Conservation (phyloP, 2,797 vertebrate species). For the Eulemur albifrons region DNA sequence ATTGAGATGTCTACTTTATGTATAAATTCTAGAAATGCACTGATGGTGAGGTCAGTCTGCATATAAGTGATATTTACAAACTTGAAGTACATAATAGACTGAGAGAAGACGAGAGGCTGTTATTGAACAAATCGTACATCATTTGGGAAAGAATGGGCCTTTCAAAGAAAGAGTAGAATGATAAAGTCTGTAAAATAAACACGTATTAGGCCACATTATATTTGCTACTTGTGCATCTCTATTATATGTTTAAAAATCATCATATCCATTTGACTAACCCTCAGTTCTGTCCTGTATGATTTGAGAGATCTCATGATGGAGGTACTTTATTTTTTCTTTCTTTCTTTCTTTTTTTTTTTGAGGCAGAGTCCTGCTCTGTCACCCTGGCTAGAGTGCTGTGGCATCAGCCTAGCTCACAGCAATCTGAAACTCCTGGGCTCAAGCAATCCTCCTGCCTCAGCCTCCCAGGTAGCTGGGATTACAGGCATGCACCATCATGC, state of each 20-base stretch:
- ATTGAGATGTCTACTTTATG: background rate
- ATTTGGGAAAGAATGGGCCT: background rate
- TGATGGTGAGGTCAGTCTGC: background rate
- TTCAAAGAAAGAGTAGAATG: background rate
- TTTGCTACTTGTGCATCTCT: background rate
- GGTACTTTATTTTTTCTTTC: background rate
- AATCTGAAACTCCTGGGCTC: too few species aligned
- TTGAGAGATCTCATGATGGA: background rate
- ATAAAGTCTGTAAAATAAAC: background rate
- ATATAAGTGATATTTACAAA: background rate
- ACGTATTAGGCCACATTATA: background rate
- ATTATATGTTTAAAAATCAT: background rate
- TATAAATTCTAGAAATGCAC: background rate
- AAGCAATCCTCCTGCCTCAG: too few species aligned
- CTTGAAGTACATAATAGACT: background rate
- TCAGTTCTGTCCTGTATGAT: background rate
- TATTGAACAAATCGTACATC: conserved; percentile 4
- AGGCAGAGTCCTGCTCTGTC: too few species aligned
- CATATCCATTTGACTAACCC: background rate
- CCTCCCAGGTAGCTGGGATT: too few species aligned
- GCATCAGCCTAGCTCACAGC: too few species aligned
- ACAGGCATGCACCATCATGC: too few species aligned
- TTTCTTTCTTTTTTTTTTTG: too few species aligned
- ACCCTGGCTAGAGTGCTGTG: too few species aligned
- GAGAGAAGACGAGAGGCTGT: background rate